Percentiles rank a stretch among this genome's conserved stretches.
phyloP scores from a whole-genome alignment of 1,140 invertebrate genomes.

The Orchesella cincta region DNA sequence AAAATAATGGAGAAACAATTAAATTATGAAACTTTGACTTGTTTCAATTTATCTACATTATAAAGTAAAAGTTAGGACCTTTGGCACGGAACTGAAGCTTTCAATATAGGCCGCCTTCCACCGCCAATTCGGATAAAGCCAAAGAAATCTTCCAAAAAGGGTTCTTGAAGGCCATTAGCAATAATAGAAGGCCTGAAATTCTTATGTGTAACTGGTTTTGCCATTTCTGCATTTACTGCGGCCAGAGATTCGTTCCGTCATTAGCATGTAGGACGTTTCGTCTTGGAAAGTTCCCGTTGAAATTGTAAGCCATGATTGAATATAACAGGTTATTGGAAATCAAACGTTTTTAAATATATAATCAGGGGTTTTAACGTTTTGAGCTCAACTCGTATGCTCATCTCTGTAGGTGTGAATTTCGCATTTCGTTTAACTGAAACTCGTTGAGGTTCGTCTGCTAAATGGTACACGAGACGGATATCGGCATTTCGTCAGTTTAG shows the following conservation, averaged over 20 bases:
- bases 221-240: slow-evolving; percentile 11
- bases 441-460: slow-evolving; percentile 11
- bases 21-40: background rate
- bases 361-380: background rate
- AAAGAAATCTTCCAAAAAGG: slow-evolving; percentile 11
- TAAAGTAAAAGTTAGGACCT: background rate
- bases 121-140: slow-evolving; percentile 13
- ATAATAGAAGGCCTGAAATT: slow-evolving; percentile 2
- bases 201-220: background rate
- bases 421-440: background rate
- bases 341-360: background rate
- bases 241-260: slow-evolving; percentile 34
- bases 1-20: background rate
- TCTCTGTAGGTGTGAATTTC: background rate
- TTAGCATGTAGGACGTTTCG: slow-evolving; percentile 38
- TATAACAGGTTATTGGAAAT: background rate
- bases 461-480: slow-evolving; percentile 32
- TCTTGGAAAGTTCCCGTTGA: slow-evolving; percentile 41
- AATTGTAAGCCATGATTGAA: background rate
- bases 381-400: background rate
- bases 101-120: background rate
- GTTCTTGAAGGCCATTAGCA: background rate
- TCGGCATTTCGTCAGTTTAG: background rate
- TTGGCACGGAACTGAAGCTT: slow-evolving; percentile 6
- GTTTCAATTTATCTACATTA: too few relatives aligned